A percentile compares a stretch with the other conserved stretches of the same genome.
Conservation (phyloP, 2,888 invertebrate genomes). For the Lasioglossum morio region DNA sequence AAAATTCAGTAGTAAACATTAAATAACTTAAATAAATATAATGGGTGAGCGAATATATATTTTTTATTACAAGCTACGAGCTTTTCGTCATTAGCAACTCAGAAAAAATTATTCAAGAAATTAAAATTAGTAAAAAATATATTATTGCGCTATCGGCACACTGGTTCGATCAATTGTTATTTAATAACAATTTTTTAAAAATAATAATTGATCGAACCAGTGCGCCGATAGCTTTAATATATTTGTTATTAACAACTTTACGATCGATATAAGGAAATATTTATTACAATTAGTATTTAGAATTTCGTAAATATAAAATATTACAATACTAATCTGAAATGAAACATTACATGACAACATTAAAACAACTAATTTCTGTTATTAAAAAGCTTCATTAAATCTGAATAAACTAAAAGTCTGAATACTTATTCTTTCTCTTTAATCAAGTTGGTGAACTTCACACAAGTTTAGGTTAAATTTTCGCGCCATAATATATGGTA, state of each 20-base stretch:
- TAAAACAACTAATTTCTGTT: not conserved
- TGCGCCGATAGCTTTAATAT: too few species aligned
- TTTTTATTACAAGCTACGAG: not conserved
- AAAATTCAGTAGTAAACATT: not conserved
- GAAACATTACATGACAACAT: not conserved
- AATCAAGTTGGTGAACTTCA: not conserved
- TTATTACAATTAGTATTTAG: too few species aligned
- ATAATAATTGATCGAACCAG: too few species aligned
- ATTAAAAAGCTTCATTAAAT: not conserved
- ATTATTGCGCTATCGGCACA: too few species aligned
- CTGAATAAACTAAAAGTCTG: not conserved
- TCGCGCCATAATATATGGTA: not conserved
- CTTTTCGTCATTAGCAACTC: not conserved
- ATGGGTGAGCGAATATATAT: not conserved
- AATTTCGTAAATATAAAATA: not conserved
- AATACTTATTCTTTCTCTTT: not conserved
- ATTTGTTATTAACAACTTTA: too few species aligned
- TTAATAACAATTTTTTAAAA: too few species aligned
- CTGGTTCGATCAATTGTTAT: too few species aligned
- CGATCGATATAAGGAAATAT: too few species aligned
- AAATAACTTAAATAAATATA: not conserved
- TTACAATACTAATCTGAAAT: not conserved
- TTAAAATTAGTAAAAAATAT: not conserved
- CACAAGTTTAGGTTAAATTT: not conserved
- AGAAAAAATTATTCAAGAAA: not conserved